Evolutionary conservation across 2,888 invertebrate genomes (phyloP).

Genomic region (Plebejus anna): DNA sequence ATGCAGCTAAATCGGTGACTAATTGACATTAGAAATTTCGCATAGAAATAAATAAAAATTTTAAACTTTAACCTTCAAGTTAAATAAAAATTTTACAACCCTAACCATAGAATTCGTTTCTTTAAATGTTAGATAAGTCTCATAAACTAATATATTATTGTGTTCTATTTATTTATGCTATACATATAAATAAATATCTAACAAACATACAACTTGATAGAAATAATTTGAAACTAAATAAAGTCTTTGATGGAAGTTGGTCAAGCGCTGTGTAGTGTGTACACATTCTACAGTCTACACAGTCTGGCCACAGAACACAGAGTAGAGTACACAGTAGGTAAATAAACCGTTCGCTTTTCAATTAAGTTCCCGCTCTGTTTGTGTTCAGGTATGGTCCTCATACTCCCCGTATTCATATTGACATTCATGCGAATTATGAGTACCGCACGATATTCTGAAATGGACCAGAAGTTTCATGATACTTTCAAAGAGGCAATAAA

Average conservation of each 20-base stretch:
- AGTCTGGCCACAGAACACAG: constrained; percentile 56
- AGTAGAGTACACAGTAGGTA: constrained; percentile 54
- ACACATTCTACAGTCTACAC: constrained; percentile 42
- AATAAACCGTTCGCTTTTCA: constrained; percentile 70
- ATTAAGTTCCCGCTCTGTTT: constrained; percentile 67
- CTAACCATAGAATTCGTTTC: too few relatives aligned
- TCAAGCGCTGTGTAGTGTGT: constrained; percentile 52
- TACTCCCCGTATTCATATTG: constrained; percentile 42
- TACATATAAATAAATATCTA: background rate
- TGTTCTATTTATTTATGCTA: too few relatives aligned
- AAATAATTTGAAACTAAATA: constrained; percentile 14
- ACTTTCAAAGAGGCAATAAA: background rate
- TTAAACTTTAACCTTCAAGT: too few relatives aligned
- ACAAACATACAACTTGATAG: background rate
- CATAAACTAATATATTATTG: too few relatives aligned
- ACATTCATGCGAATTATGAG: constrained; percentile 16
- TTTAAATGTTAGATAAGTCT: too few relatives aligned
- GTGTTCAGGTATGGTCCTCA: constrained; percentile 50
- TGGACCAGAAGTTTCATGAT: background rate
- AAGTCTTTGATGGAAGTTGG: constrained; percentile 60
- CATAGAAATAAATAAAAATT: too few relatives aligned
- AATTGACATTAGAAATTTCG: too few relatives aligned
- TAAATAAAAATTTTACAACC: too few relatives aligned
- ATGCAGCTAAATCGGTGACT: too few relatives aligned
- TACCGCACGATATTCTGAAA: constrained; percentile 9